Evolutionary conservation across 2,797 vertebrate genomes (phyloP), one percentile per base, ranked within the genome.

Genomic region (Macropodus opercularis): DNA sequence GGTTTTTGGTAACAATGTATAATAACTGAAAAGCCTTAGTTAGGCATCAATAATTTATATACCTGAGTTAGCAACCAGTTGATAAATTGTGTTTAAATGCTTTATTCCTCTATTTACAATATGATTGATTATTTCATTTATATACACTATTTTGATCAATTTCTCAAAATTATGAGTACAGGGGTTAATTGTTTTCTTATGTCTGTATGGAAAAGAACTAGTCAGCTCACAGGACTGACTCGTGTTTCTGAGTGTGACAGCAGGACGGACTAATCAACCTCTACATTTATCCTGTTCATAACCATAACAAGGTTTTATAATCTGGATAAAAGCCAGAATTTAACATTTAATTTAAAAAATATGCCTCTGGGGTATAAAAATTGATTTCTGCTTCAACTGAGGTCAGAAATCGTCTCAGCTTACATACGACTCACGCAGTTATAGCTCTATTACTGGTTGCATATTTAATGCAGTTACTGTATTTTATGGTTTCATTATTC

Each of bases 391-490:
- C 3, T 29, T 8, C 19, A 31, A 18, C 39, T 23, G 2, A 7
- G 36, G n/a, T 40, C 9, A 27, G 31, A 29, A 8, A 22, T 32
- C 9, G 17, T 43, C 44, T 14, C 31, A 35, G 29, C 8, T 47
- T 19, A 10, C 32, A 34, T 34, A 3, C 3, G 5, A 19, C 31
- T 5, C 2, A 1, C 6, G 17, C 10, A 2, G 8, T 21, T 34
- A 5, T 0, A 38, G 22, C 18, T 54, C 29, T 24, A 1, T 12
- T 8, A 42, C 5, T 1, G 19, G 15, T 12, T 40, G 13, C 26
- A 53, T 17, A 23, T 55, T 55, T 39, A 44, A 61, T 48, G 22
- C 4, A 22, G 40, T n/a, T 21, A 14, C 17, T 44, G 24, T 17
- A 32, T 18, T 54, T 42, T 9, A 42, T 14, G 14, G 22, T 54